Evolutionary conservation across 2,888 invertebrate species (phyloP).

Genomic region (Amorpha juglandis): DNA sequence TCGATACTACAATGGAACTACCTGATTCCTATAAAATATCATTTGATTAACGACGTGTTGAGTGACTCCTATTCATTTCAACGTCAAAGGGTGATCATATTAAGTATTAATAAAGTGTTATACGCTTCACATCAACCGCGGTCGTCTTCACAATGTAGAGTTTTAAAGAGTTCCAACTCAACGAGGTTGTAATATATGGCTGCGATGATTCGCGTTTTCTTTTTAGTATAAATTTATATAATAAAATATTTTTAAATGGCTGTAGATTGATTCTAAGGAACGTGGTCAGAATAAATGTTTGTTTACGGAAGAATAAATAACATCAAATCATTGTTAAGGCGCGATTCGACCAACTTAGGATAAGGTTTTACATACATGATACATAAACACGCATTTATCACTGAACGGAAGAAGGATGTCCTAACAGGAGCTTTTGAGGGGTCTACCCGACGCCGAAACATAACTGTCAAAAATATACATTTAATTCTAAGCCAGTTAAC

Average conservation of each 20-base stretch:
- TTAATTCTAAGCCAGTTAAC: no score
- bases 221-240: constrained; percentile 30
- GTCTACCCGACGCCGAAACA: no score
- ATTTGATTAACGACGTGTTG: constrained; percentile 83
- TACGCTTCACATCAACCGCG: constrained; percentile 62
- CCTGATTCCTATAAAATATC: constrained; percentile 79
- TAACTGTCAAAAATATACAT: no score
- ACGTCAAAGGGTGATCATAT: constrained; percentile 78
- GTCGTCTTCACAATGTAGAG: constrained; percentile 21
- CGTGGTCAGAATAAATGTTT: no score
- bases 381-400: no score
- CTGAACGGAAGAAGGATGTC: no score
- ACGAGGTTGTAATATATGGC: constrained; percentile 23
- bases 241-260: not conserved
- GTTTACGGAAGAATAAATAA: no score
- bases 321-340: no score
- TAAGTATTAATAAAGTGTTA: constrained; percentile 80
- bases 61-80: constrained; percentile 79
- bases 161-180: constrained; percentile 20
- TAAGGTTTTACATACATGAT: no score
- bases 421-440: no score
- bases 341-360: no score
- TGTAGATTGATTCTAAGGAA: not conserved
- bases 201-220: constrained; percentile 51
- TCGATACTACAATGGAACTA: constrained; percentile 76